Base-by-base conservation (phyloP, 2,888 invertebrate species). In the Mellilla xanthometata region DNA sequence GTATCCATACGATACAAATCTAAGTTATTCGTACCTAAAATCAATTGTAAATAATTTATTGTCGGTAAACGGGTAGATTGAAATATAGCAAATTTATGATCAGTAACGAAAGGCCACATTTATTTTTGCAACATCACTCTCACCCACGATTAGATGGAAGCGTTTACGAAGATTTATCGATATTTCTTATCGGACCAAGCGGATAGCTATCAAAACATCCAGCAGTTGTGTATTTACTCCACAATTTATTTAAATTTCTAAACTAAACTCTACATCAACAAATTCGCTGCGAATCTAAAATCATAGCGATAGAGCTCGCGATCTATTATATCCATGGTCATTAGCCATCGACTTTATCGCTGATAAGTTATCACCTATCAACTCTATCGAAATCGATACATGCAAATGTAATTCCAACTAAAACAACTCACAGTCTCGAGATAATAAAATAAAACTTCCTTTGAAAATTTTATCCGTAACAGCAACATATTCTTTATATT, bases 371-470 rank as follows among this genome's bases (percentile, higher is more conserved):
- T 79, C 79, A 24, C n/a, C 8, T 33, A 33, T 63, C 52, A 54
- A 58, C 42, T 13, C 5, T 72, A 75, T 73, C 73, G 57, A 66
- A 69, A 79, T 82, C 81, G 76, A 81, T 81, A 79, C 59, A 50
- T 55, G 58, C 63, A 49, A 58, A 58, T 60, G 54, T 58, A 60
- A 61, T 63, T 55, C 56, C 39, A 55, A 51, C 54, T 51, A 45
- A 60, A 58, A 60, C 52, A 58, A 30, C 41, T 42, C 29, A 48
- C 47, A 42, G 29, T 33, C 34, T 24, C 34, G 36, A 45, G 29
- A 43, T 50, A 50, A 34, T 42, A 8, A 31, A 24, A 19, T 22
- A 27, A 35, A 19, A 6, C 15, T 19, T 5, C 15, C 32, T 36
- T 23, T 31, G 36, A 35, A 31, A 30, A 43, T 19, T 31, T 19